Conservation (phyloP, 2,888 invertebrate species). For the Cheilosia scutellata region DNA sequence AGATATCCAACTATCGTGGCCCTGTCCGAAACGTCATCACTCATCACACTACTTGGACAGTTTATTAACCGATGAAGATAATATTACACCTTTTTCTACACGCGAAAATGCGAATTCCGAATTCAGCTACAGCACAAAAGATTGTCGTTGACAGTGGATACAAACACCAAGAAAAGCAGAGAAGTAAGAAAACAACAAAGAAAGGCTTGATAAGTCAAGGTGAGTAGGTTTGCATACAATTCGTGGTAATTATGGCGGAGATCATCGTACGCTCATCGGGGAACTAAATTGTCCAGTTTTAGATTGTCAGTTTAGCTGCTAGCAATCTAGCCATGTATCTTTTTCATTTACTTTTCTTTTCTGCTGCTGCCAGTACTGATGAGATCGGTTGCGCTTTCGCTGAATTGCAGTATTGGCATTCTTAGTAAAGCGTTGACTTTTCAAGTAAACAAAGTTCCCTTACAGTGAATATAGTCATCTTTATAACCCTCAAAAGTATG, state of each 20-base stretch:
- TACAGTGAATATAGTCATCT: no score
- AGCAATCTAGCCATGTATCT: background rate
- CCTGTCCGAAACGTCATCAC: slow-evolving; percentile 24
- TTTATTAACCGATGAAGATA: slow-evolving; percentile 7
- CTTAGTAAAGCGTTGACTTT: no score
- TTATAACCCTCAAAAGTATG: no score
- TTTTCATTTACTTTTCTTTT: slow-evolving; percentile 2
- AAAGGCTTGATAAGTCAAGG: slow-evolving; percentile 67
- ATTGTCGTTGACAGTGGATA: slow-evolving; percentile 14
- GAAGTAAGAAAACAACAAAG: slow-evolving; percentile 50
- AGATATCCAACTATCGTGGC: background rate
- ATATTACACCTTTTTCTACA: background rate
- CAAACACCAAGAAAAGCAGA: slow-evolving; percentile 27
- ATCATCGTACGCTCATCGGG: slow-evolving; percentile 70
- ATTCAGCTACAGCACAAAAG: slow-evolving; percentile 10
- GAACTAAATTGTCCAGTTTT: slow-evolving; percentile 51
- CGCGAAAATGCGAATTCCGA: slow-evolving; percentile 41
- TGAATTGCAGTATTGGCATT: no score
- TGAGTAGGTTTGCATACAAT: slow-evolving; percentile 68
- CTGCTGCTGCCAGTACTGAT: background rate
- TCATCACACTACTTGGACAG: slow-evolving; percentile 18
- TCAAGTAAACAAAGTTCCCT: no score
- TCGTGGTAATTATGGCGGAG: slow-evolving; percentile 66
- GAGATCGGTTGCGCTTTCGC: no score
- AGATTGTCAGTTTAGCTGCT: slow-evolving; percentile 2